Evolutionary conservation across 2,888 invertebrate species (phyloP).

Genomic region (Myopa tessellatipennis): DNA sequence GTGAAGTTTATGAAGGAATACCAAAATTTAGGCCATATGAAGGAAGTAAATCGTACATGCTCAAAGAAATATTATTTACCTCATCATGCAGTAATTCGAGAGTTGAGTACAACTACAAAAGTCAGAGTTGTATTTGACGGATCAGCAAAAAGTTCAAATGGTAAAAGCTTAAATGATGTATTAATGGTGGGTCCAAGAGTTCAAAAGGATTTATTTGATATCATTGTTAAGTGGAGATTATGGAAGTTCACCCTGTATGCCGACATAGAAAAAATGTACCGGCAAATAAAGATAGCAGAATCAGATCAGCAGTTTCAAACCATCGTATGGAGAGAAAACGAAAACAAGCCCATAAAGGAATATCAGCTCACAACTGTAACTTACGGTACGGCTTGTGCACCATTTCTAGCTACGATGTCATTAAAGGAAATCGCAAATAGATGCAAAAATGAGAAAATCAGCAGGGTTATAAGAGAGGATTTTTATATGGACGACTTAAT

Average conservation of each 20-base stretch:
- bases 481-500: constrained; percentile 14
- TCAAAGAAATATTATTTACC: constrained; percentile 39
- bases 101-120: constrained; percentile 5
- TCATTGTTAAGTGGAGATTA: too few species aligned
- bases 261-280: background rate
- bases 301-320: constrained; percentile 4
- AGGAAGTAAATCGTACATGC: background rate
- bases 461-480: background rate
- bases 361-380: constrained; percentile 28
- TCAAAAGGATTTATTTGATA: too few species aligned
- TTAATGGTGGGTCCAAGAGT: background rate
- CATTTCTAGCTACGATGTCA: constrained; percentile 40
- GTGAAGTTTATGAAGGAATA: constrained; percentile 40
- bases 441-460: background rate
- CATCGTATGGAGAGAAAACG: constrained; percentile 3
- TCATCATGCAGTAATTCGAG: constrained; percentile 37
- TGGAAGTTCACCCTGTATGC: too few species aligned
- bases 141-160: too few species aligned
- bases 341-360: background rate
- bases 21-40: constrained; percentile 28
- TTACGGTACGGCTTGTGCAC: constrained; percentile 41
- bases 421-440: constrained; percentile 8
- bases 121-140: too few species aligned
- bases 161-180: background rate
- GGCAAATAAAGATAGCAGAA: background rate